These are phyloP conservation scores for Micropoecilia bifurca DNA, from an alignment of 2,797 vertebrate genomes.

Conservation along the genomic window DNA sequence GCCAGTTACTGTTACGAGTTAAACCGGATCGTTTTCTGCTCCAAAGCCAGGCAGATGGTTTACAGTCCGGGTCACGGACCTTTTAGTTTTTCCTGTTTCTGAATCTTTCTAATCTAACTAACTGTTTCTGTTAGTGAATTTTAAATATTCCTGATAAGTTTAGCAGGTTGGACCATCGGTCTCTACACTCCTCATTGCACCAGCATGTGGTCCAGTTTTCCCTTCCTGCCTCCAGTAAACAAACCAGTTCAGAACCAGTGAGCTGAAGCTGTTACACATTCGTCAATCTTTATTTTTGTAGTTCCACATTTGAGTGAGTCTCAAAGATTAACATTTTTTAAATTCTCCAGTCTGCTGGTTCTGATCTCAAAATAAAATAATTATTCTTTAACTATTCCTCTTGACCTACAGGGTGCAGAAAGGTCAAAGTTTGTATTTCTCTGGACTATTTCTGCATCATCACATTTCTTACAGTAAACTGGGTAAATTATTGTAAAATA, in stretches of 20 bases:
- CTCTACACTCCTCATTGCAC: not conserved
- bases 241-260: not conserved
- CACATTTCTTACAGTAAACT: not conserved
- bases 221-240: not conserved
- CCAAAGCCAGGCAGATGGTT: not conserved
- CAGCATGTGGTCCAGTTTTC: not conserved
- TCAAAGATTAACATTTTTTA: not conserved
- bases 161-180: not conserved
- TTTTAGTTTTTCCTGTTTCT: not conserved
- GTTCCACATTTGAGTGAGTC: not conserved
- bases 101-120: not conserved
- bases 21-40: not conserved
- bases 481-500: not conserved
- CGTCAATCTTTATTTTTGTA: not conserved
- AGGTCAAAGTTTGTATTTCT: not conserved
- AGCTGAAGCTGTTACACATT: not conserved
- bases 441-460: not conserved
- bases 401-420: not conserved
- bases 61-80: not conserved
- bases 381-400: not conserved
- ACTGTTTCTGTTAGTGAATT: not conserved
- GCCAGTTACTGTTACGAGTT: slow-evolving; percentile 1
- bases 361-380: not conserved
- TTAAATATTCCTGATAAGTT: not conserved
- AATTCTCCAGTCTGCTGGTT: not conserved